Conservation (phyloP, 2,113 vertebrate species). For the Rhinichthys klamathensis region DNA sequence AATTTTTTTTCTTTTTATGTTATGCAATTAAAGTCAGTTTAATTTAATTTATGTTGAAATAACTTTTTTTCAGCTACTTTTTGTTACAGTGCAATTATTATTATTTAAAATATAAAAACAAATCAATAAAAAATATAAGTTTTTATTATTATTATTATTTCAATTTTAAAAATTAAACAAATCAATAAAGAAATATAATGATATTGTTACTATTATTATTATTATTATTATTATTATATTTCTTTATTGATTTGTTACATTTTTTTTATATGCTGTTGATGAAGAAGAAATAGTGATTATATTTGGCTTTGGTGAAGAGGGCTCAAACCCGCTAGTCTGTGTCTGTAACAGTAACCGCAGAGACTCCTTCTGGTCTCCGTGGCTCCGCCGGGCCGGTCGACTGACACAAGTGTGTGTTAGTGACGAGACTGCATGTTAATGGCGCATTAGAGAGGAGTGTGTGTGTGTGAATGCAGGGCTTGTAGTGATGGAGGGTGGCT, state of each 20-base stretch:
- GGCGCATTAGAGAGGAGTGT: slow-evolving; percentile 21
- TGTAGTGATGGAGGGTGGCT: slow-evolving; percentile 34
- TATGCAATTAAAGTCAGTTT: no score
- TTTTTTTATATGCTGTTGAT: not conserved
- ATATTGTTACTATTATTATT: no score
- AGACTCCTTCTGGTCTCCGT: not conserved
- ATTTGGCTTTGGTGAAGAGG: not conserved
- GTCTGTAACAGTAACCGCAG: not conserved
- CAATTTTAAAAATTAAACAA: no score
- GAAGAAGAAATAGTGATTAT: not conserved
- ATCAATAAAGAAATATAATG: no score
- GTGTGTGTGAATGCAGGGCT: slow-evolving; percentile 26
- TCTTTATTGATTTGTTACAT: no score
- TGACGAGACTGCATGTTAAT: slow-evolving; percentile 47
- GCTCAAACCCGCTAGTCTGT: not conserved
- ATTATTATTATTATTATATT: no score
- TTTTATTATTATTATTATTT: no score
- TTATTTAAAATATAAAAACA: no score
- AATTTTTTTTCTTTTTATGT: no score
- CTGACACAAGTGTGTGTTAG: slow-evolving; percentile 30
- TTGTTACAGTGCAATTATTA: not conserved
- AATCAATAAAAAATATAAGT: no score
- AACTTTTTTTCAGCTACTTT: no score
- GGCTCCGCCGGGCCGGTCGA: not conserved
- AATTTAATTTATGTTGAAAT: no score